Conservation (phyloP, 2,888 invertebrate species). For the Endomychus coccineus region DNA sequence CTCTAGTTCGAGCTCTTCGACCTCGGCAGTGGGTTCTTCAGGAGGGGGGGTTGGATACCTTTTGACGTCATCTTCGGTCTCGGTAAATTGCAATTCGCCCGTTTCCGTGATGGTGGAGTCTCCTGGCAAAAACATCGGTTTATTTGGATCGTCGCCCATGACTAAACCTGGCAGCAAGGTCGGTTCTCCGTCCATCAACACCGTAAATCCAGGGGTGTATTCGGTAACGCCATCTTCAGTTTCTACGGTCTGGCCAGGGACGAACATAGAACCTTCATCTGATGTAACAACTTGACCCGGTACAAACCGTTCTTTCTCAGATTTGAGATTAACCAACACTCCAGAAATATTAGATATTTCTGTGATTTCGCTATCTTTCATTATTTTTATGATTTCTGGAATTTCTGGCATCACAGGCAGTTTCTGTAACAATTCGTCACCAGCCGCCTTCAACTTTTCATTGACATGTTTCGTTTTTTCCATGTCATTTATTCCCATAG, state of each 20-base stretch:
- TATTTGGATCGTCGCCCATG: conserved; percentile 53
- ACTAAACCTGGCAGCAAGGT: conserved; percentile 76
- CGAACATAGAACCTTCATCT: conserved; percentile 46
- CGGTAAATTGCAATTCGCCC: conserved; percentile 40
- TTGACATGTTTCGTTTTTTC: conserved; percentile 54
- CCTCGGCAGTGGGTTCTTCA: conserved; percentile 24
- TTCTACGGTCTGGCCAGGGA: conserved; percentile 68
- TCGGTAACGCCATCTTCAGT: conserved; percentile 63
- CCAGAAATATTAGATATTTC: conserved; percentile 58
- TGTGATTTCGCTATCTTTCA: conserved; percentile 52
- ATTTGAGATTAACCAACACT: conserved; percentile 46
- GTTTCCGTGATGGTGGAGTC: conserved; percentile 40
- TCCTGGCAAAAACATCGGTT: conserved; percentile 42
- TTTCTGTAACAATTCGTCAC: conserved; percentile 47
- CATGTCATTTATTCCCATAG: conserved; percentile 47
- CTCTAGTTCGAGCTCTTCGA: conserved; percentile 30
- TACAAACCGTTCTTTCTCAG: conserved; percentile 60
- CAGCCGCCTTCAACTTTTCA: conserved; percentile 52
- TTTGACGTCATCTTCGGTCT: conserved; percentile 44
- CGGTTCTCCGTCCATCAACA: conserved; percentile 69
- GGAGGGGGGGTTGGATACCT: conserved; percentile 26
- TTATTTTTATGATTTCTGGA: conserved; percentile 53
- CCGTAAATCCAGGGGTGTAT: conserved; percentile 72
- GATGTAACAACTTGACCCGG: conserved; percentile 67
- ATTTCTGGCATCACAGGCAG: conserved; percentile 58